Conservation (phyloP, 2,888 invertebrate genomes). For the Lingula anatina region DNA sequence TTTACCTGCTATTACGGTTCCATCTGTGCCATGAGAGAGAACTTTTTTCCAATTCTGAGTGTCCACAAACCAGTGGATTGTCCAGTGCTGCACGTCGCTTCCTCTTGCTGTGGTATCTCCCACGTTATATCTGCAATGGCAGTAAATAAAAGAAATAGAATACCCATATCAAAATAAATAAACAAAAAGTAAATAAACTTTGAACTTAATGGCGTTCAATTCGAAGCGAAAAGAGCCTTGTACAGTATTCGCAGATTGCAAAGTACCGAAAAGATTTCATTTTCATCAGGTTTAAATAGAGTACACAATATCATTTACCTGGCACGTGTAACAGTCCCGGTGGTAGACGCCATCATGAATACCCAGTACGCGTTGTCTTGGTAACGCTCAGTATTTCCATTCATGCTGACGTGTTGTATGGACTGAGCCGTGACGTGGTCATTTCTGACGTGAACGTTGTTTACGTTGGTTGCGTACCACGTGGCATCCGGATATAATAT, state of each 20-base stretch:
- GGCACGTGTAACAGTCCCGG: conserved; percentile 1
- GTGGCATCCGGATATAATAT: no score
- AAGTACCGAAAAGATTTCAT: no score
- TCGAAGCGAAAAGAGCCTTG: no score
- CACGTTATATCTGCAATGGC: neutral
- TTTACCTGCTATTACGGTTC: neutral
- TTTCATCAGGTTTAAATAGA: no score
- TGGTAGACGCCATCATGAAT: conserved; percentile 3
- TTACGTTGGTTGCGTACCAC: conserved; percentile 1
- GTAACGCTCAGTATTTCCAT: neutral
- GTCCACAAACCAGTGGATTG: neutral
- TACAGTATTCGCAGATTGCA: no score
- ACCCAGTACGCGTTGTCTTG: conserved; percentile 2
- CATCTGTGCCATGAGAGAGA: neutral
- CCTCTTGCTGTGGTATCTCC: neutral
- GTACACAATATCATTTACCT: no score
- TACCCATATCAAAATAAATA: no score
- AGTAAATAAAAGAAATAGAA: no score
- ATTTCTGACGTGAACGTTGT: neutral
- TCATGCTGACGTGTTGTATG: conserved; percentile 3
- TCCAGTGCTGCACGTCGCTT: neutral
- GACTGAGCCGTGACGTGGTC: conserved; percentile 1
- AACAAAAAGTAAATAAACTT: no score
- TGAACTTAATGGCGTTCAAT: no score
- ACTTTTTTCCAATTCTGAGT: neutral